Conservation (phyloP, 2,113 vertebrate species). For the Caranx melampygus region DNA sequence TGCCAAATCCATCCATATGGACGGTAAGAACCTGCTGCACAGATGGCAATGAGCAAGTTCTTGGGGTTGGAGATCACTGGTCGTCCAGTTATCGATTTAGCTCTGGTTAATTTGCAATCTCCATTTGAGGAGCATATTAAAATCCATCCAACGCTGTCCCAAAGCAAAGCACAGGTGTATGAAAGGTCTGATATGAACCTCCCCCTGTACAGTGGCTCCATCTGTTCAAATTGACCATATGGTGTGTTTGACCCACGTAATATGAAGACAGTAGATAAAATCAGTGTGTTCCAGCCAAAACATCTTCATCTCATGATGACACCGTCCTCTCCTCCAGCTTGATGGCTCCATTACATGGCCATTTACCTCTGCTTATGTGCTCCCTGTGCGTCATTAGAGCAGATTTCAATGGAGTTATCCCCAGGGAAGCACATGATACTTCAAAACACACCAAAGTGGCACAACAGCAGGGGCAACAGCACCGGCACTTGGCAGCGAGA, state of each 20-base stretch:
- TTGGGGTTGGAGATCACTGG: too few species aligned
- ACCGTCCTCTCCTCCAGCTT: constrained; percentile 14
- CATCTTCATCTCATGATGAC: constrained; percentile 5
- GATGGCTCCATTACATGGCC: constrained; percentile 60
- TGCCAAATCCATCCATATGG: too few species aligned
- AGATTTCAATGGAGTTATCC: constrained; percentile 33
- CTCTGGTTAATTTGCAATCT: too few species aligned
- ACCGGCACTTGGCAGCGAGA: background rate
- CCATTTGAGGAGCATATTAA: too few species aligned
- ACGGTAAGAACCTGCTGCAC: too few species aligned
- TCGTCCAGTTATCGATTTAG: too few species aligned
- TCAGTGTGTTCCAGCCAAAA: constrained; percentile 1
- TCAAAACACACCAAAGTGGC: constrained; percentile 8
- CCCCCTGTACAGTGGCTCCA: background rate
- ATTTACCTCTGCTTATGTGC: constrained; percentile 44
- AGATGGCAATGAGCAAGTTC: too few species aligned
- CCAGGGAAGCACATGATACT: constrained; percentile 14
- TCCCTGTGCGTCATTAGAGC: constrained; percentile 43
- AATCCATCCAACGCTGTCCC: too few species aligned
- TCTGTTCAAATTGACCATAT: background rate
- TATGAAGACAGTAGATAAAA: background rate
- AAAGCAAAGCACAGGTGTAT: too few species aligned
- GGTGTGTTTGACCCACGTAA: background rate
- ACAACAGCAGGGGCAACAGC: background rate
- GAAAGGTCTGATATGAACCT: too few species aligned